Evolutionary conservation across 2,888 invertebrate genomes (phyloP).

Genomic region (Leptopilina drosophilae): DNA sequence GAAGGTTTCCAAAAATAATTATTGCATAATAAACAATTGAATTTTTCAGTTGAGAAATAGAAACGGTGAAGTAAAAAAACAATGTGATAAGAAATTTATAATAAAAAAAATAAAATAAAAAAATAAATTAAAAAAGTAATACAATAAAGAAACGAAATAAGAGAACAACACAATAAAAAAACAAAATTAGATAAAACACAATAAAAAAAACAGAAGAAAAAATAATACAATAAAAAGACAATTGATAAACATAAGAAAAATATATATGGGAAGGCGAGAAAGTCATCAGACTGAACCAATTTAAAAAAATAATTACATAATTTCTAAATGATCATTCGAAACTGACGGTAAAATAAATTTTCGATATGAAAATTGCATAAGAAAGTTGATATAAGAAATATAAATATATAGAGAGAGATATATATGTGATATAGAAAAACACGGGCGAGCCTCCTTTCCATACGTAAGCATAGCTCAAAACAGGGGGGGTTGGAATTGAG

Average conservation of each 20-base stretch:
- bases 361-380: conserved; percentile 16
- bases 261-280: not conserved
- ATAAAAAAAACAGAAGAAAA: no score
- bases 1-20: no score
- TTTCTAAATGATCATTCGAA: conserved; percentile 10
- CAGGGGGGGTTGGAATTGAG: not conserved
- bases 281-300: not conserved
- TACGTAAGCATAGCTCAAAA: conserved; percentile 15
- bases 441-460: conserved; percentile 15
- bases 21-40: no score
- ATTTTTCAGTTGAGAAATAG: no score
- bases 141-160: no score
- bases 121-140: no score
- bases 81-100: no score
- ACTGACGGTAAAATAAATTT: conserved; percentile 7
- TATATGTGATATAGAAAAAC: not conserved
- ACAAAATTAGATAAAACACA: no score
- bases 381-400: conserved; percentile 18
- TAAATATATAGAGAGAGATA: not conserved
- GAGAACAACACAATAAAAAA: no score
- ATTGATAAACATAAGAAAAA: not conserved
- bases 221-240: no score
- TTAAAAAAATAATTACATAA: not conserved
- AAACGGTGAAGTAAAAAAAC: no score
- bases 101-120: no score